These are phyloP conservation scores for Leptonema lineaticorne DNA, from an alignment of 1,140 invertebrate species.

Conservation along the genomic window DNA sequence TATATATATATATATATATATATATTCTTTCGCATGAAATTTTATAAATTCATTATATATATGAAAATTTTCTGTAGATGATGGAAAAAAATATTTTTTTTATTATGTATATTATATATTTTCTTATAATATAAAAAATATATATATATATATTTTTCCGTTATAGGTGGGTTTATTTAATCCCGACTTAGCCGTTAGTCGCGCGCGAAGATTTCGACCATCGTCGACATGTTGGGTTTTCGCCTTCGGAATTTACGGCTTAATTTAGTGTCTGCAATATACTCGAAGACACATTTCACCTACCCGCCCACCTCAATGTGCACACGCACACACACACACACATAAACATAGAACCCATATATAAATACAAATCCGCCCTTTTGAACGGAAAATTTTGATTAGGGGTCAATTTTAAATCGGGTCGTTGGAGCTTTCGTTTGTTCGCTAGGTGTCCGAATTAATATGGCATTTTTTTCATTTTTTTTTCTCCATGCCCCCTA, in stretches of 20 bases:
- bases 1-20: not conserved
- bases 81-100: too few relatives aligned
- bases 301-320: not conserved
- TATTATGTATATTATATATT: not conserved
- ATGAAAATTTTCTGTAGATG: too few relatives aligned
- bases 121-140: not conserved
- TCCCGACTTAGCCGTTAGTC: constrained; percentile 16
- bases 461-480: too few relatives aligned
- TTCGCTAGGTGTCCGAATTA: too few relatives aligned
- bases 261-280: constrained; percentile 39
- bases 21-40: constrained; percentile 6
- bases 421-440: too few relatives aligned
- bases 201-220: constrained; percentile 3
- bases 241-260: constrained; percentile 38
- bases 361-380: not conserved
- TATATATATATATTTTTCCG: constrained; percentile 12
- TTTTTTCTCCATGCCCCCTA: too few relatives aligned
- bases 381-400: not conserved
- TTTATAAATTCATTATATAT: too few relatives aligned
- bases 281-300: constrained; percentile 9
- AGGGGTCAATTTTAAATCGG: too few relatives aligned
- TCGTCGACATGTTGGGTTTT: constrained; percentile 15
- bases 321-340: not conserved
- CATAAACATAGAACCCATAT: too few relatives aligned
- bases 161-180: constrained; percentile 14